Base-by-base conservation (phyloP, 2,113 vertebrate species). In the Anseranas semipalmata region DNA sequence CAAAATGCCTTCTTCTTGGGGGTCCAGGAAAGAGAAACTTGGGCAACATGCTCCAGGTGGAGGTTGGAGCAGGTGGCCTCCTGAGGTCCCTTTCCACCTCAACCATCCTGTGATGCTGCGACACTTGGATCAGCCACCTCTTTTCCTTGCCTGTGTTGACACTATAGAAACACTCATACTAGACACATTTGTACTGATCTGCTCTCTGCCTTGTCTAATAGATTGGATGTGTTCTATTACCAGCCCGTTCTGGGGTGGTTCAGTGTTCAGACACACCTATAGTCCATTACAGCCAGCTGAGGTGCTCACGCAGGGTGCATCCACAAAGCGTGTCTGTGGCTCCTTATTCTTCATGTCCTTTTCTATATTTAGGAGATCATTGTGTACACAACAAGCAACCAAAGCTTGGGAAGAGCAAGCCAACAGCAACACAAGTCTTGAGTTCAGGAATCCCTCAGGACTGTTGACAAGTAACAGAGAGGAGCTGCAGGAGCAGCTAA, bases 241-340 rank as follows among this genome's bases (percentile, higher is more conserved):
- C 70, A 32, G 48, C 5, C 35, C 30, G 8, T 10, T 63, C 50
- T 45, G 46, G 32, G 46, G 30, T 15, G 48, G 39, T 48, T 28
- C n/a, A 5, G 33, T 1, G 10, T n/a, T n/a, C n/a, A n/a, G n/a
- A n/a, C n/a, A n/a, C n/a, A 21, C 39, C 25, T 55, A 58, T 66
- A 71, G n/a, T 1, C 3, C 12, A 27, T 68, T 53, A 72, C 48
- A 66, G 59, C 63, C 37, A 52, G 41, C 15, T 2, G 1, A 56
- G 72, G 74, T 30, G 62, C 67, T 75, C 63, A 59, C 12, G 25
- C 37, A 33, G 53, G 37, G 22, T 12, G 50, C 62, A 32, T 14
- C 65, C 2, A 0, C 43, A 56, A 72, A 63, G 30, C 2, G 0
- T 20, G n/a, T 22, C 50, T 63, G 15, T 1, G 3, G 32, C 53